phyloP scores from a whole-genome alignment of 2,888 invertebrate species.

The Leptopterna dolabrata region DNA sequence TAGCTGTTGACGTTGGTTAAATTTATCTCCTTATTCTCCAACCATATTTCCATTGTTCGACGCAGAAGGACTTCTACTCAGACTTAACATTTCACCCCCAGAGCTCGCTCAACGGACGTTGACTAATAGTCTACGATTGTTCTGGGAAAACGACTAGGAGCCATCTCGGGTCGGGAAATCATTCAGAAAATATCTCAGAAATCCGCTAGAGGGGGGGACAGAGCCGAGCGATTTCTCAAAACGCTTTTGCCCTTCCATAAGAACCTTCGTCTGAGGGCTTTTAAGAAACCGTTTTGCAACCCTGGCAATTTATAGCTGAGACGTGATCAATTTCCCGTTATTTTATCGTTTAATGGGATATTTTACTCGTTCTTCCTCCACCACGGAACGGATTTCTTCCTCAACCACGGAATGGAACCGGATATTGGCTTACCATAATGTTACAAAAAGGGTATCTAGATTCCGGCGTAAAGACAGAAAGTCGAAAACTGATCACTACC shows the following conservation, averaged over 20 bases:
- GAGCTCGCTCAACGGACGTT: background rate
- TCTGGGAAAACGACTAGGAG: background rate
- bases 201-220: background rate
- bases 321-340: background rate
- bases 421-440: too few species aligned
- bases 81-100: background rate
- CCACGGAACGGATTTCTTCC: too few species aligned
- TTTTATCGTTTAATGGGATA: background rate
- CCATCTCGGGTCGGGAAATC: background rate
- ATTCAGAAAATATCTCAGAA: background rate
- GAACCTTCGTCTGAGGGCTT: background rate
- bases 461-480: too few species aligned
- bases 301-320: background rate
- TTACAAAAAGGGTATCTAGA: too few species aligned
- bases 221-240: background rate
- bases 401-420: too few species aligned
- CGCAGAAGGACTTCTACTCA: background rate
- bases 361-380: too few species aligned
- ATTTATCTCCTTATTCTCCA: too few species aligned
- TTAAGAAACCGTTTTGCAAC: background rate
- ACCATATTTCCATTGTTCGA: background rate
- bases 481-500: too few species aligned
- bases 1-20: too few species aligned
- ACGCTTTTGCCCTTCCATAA: background rate
- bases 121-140: background rate